Conservation (phyloP, 2,888 invertebrate species). For the Arrhopalites spinosus region DNA sequence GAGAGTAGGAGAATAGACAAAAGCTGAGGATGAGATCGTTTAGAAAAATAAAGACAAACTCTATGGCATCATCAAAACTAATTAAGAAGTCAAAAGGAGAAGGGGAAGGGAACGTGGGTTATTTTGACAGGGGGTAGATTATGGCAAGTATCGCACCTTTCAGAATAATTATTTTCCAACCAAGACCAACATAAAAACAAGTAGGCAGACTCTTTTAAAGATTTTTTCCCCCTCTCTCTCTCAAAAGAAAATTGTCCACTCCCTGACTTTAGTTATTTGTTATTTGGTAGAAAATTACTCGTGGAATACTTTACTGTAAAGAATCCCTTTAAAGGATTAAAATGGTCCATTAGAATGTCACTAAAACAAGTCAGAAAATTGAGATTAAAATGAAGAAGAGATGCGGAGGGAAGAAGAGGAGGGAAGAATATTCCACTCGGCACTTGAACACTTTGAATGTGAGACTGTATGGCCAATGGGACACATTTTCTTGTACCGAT, state of each 20-base stretch:
- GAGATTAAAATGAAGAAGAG: not conserved
- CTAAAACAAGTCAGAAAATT: no score
- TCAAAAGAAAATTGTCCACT: conserved; percentile 26
- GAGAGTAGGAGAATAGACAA: no score
- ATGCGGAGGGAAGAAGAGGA: not conserved
- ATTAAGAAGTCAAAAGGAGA: not conserved
- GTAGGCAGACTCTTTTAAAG: not conserved
- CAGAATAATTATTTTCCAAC: not conserved
- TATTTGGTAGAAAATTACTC: conserved; percentile 33
- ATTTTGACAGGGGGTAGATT: not conserved
- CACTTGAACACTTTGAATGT: not conserved
- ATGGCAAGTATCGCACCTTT: not conserved
- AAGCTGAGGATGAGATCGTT: no score
- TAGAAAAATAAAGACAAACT: not conserved
- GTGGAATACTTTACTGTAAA: no score
- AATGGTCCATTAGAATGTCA: conserved; percentile 22
- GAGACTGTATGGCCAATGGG: conserved; percentile 2
- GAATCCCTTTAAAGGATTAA: conserved; percentile 31
- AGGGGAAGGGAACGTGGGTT: not conserved
- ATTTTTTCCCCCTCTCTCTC: no score
- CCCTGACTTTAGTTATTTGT: conserved; percentile 32
- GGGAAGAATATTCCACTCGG: not conserved
- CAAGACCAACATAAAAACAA: no score
- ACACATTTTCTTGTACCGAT: conserved; percentile 29
- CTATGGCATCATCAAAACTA: no score